Conservation (phyloP, 1,140 invertebrate species). For the Macrobrachium rosenbergii region DNA sequence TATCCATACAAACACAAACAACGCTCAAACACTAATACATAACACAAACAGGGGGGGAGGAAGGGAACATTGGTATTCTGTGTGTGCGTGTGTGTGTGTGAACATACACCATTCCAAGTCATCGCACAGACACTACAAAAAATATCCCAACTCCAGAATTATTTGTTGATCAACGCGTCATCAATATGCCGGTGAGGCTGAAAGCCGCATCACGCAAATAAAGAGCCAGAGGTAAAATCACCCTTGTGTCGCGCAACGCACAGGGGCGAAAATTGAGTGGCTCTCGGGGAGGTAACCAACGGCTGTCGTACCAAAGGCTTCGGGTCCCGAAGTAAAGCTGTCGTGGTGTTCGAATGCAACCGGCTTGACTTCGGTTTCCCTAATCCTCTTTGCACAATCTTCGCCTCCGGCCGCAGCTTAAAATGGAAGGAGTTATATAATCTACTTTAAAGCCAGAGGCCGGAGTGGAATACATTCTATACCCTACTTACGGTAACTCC, state of each 20-base stretch:
- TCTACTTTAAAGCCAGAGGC: no score
- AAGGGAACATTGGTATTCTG: no score
- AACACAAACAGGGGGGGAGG: no score
- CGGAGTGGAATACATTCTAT: no score
- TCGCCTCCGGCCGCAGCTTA: neutral
- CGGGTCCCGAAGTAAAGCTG: slow-evolving; percentile 6
- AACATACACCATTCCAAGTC: neutral
- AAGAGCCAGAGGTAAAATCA: no score
- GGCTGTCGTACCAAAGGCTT: neutral
- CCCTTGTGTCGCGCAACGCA: neutral
- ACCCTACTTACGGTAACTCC: no score
- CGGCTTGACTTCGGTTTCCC: neutral
- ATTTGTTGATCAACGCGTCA: slow-evolving; percentile 40
- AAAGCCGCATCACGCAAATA: neutral
- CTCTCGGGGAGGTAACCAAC: neutral
- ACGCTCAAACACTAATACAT: no score
- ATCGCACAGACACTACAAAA: slow-evolving; percentile 26
- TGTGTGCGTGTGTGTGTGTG: no score
- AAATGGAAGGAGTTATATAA: no score
- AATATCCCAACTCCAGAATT: slow-evolving; percentile 34
- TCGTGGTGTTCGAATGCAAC: neutral
- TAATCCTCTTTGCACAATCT: neutral
- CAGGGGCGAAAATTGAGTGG: neutral
- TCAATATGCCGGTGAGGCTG: slow-evolving; percentile 25
- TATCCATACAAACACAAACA: no score